These are phyloP conservation scores for Lepidotrigona ventralis DNA, from an alignment of 1,140 invertebrate species.

Conservation along the genomic window DNA sequence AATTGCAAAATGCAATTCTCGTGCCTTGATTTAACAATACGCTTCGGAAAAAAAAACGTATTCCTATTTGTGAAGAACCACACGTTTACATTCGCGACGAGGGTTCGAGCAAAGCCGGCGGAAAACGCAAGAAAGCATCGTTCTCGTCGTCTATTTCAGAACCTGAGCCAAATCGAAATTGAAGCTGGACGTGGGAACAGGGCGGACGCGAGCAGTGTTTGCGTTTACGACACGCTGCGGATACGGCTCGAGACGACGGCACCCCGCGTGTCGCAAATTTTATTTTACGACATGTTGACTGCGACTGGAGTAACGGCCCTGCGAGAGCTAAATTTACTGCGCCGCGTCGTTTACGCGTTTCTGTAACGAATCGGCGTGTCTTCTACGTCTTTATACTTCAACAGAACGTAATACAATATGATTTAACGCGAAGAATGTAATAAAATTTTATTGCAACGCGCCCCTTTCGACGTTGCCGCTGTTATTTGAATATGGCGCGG, in stretches of 20 bases:
- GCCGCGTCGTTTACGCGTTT: slow-evolving; percentile 38
- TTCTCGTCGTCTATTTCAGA: background rate
- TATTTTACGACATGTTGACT: slow-evolving; percentile 61
- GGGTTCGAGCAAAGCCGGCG: background rate
- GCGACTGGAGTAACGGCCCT: slow-evolving; percentile 38
- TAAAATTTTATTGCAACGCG: slow-evolving; percentile 27
- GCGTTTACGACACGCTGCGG: slow-evolving; percentile 51
- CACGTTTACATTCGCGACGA: background rate
- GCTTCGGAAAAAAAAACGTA: too few relatives aligned
- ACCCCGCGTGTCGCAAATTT: slow-evolving; percentile 57
- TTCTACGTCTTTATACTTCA: background rate
- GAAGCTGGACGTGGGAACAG: background rate
- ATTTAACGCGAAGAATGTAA: slow-evolving; percentile 9
- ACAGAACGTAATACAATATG: slow-evolving; percentile 11
- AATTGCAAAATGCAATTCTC: background rate
- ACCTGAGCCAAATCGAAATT: slow-evolving; percentile 52
- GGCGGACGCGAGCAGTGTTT: background rate
- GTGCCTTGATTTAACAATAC: too few relatives aligned
- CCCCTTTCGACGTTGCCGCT: background rate
- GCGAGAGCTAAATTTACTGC: slow-evolving; percentile 55
- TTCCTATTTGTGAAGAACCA: background rate
- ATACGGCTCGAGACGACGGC: slow-evolving; percentile 47
- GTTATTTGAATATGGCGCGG: background rate
- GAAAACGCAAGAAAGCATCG: background rate
- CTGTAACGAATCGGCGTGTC: slow-evolving; percentile 1